Base-by-base conservation (phyloP, 1,140 invertebrate genomes). In the Drosophila aff. region DNA sequence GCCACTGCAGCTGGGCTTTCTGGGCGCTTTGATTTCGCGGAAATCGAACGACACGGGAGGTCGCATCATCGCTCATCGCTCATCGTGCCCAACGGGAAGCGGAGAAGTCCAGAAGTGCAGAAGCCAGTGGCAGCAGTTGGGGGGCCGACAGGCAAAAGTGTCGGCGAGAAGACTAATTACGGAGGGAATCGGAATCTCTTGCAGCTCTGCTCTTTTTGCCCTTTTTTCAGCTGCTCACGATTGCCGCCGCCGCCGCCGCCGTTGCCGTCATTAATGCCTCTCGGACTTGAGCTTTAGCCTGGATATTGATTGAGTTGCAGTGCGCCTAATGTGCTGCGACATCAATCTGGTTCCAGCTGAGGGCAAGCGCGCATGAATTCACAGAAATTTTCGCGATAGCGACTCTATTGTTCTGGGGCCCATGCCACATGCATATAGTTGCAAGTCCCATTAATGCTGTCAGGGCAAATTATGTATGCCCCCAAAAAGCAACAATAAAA, bases 271-370 rank as follows among this genome's bases (percentile, higher is more conserved):
- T 89, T 90, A 89, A 89, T 84, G 84, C 75, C 55, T 65, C 67
- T 63, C 21, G 71, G 84, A 71, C 66, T 82, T 60, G 76, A 61
- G 83, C 69, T 73, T 73, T 73, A 73, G 67, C 68, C 67, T 73
- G 69, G 69, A 73, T 90, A 81, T 90, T 90, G 84, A 89, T 89
- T 89, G 84, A 89, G 84, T 89, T 89, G 84, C 84, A 90, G 61
- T 74, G 85, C 86, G 85, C 75, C 85, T 90, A 90, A 90, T 90
- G 85, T 90, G 85, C 85, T 85, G 85, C 81, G 85, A 90, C 85
- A 90, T 90, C 85, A 90, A 89, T 90, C 82, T 81, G 66, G 59
- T 47, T 59, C 16, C 53, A 50, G 57, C 8, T 13, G 26, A 40
- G 44, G 38, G 18, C 53, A 10, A 23, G 46, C 7, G 60, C 62